A percentile compares a stretch with the other conserved stretches of the same genome.
phyloP scores from a whole-genome alignment of 1,140 invertebrate genomes.

The Teleogryllus occipitalis region DNA sequence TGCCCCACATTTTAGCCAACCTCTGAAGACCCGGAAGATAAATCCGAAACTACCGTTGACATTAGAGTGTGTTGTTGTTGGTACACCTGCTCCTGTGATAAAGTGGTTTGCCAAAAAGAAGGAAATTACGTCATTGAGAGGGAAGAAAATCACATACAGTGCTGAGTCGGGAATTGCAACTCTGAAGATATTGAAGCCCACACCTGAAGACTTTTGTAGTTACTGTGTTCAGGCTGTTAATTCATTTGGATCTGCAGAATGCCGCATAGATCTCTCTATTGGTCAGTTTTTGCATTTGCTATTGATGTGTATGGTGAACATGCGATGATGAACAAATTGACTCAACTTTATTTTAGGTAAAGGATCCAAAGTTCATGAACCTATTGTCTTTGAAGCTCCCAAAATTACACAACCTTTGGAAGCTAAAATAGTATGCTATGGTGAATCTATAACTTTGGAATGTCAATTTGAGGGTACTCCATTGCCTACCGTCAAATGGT shows the following conservation, averaged over 20 bases:
- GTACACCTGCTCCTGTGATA: conserved; percentile 59
- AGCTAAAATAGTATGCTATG: conserved; percentile 51
- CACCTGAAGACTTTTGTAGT: conserved; percentile 53
- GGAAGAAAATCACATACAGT: conserved; percentile 47
- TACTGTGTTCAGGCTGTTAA: conserved; percentile 61
- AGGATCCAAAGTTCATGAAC: conserved; percentile 44
- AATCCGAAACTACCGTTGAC: conserved; percentile 51
- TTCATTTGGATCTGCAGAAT: conserved; percentile 60
- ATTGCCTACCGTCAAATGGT: conserved; percentile 73
- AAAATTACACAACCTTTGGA: conserved; percentile 58
- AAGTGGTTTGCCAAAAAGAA: conserved; percentile 60
- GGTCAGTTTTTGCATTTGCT: conserved; percentile 30
- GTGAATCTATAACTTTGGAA: conserved; percentile 52
- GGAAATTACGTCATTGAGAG: conserved; percentile 50
- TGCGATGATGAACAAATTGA: neutral
- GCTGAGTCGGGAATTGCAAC: conserved; percentile 54
- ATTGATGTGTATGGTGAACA: neutral
- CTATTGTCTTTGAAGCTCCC: conserved; percentile 52
- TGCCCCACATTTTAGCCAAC: conserved; percentile 51
- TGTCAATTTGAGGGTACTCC: conserved; percentile 63
- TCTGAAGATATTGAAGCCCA: conserved; percentile 54
- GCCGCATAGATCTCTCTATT: conserved; percentile 52
- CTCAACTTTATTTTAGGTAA: conserved; percentile 29
- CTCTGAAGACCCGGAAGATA: conserved; percentile 58
- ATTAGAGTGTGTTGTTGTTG: conserved; percentile 54